Evolutionary conservation across 2,888 invertebrate genomes (phyloP), one percentile per base, ranked within the genome.

Genomic region (Nomada fabriciana): DNA sequence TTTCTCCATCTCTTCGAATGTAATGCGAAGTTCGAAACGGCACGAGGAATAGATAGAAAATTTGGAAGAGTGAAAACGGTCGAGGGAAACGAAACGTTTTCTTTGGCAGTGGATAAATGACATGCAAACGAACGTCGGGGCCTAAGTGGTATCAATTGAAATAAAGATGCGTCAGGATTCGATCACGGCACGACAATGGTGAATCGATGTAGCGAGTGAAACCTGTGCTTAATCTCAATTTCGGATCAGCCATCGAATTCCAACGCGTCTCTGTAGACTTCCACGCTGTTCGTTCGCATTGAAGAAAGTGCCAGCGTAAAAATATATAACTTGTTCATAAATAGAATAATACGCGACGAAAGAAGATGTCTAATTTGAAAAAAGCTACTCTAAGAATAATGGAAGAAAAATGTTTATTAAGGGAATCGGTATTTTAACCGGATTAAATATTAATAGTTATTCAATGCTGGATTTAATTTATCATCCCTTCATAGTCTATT

Each of bases 241-340:
- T 87, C 78, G 86, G 82, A 87, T 86, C 86, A 80, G 77, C 57
- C 76, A 80, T 81, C 77, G 87, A 87, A 84, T 84, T 77, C 78
- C 76, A 76, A 80, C 70, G 70, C 77, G 70, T 76, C 0, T 2
- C 11, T 47, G 43, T 5, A 23, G 42, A 18, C 23, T 20, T 67
- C 29, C 20, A 13, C 9, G 29, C 4, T 25, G 52, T 20, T 20
- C 15, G 52, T 2, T 3, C 10, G 43, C 57, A 10, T 3, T 29
- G 29, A 4, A 5, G 29, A 0, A 29, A 29, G 2, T 29, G 29
- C 29, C 29, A 29, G 29, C 29, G 4, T 29, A 29, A 29, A 29
- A 29, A 29, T 29, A 29, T 29, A 29, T 29, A 29, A 29, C 29
- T 29, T 29, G 29, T 29, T 29, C 29, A 29, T 29, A 29, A 29